Conservation (phyloP, 2,888 invertebrate species). For the Caenorhabditis panamensis region DNA sequence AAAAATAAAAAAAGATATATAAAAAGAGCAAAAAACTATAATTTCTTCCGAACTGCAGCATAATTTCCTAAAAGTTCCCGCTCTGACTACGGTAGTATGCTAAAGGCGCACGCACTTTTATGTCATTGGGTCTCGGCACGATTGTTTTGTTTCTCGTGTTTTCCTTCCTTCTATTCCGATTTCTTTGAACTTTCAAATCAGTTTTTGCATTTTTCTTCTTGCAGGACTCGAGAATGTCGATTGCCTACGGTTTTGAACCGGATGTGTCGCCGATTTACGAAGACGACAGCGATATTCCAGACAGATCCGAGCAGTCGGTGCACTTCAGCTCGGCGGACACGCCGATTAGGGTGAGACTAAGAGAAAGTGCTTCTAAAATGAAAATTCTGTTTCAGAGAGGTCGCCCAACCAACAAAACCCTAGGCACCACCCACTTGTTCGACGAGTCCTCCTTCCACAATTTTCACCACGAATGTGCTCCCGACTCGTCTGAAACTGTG, state of each 20-base stretch:
- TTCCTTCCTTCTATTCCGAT: not conserved
- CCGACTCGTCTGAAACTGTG: conserved; percentile 2
- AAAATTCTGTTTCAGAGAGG: conserved; percentile 1
- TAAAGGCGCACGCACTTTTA: too few species aligned
- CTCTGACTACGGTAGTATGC: too few species aligned
- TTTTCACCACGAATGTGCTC: conserved; percentile 37
- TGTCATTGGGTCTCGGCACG: too few species aligned
- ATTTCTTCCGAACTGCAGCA: too few species aligned
- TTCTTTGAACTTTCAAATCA: conserved; percentile 3
- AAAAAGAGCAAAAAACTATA: too few species aligned
- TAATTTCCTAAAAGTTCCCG: too few species aligned
- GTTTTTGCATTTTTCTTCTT: not conserved
- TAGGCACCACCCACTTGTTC: conserved; percentile 22
- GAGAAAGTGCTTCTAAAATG: too few species aligned
- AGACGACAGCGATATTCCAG: conserved; percentile 26
- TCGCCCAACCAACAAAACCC: conserved; percentile 18
- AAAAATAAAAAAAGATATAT: too few species aligned
- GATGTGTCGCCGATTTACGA: conserved; percentile 56
- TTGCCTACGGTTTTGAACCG: conserved; percentile 58
- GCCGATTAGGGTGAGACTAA: conserved; percentile 21
- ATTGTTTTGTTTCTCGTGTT: not conserved
- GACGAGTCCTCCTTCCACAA: conserved; percentile 24
- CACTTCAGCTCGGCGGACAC: conserved; percentile 59
- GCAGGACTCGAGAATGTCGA: conserved; percentile 45
- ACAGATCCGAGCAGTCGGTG: conserved; percentile 25